Evolutionary conservation across 2,888 invertebrate species (phyloP), one percentile per base, ranked within the genome.

Genomic region (Drosophila putrida): DNA sequence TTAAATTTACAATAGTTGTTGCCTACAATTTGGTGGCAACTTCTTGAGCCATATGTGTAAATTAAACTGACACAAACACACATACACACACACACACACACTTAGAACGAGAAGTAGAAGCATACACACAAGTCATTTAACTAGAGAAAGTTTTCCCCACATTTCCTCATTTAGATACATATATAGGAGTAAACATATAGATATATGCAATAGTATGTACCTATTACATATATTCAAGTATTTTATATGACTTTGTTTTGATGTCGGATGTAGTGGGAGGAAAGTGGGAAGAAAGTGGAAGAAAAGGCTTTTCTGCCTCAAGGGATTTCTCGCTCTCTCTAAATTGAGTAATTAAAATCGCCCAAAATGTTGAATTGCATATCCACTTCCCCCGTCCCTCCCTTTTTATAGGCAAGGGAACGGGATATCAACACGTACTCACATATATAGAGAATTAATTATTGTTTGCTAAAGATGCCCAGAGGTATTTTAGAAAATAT

Each of bases 321-420:
- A 44, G 55, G 25, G 38, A 15, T 41, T 15, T 57, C 33, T 44
- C 20, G 25, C 36, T 28, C 31, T 41, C 15, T 63, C 71, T 69
- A 73, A 74, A 82, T 77, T 80, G 78, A 73, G 86, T 88, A 88
- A 83, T 88, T 83, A 86, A 83, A 82, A 69, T 50, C 67, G 54
- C 65, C 67, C 66, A 84, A 87, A 78, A 71, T 76, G 85, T 76
- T 76, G 76, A 72, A 71, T 88, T 85, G 73, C 76, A 64, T 60
- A 61, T 60, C 33, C 27, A 11, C 9, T 64, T 60, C 33, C 27
- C 15, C 9, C 11, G 25, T 10, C 4, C 13, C 5, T 0, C 4
- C 2, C 9, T 20, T 20, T 20, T 20, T 3, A 20, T 20, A 3
- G 20, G 20, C 20, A 2, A 20, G 20, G 11, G 38, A 11, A 33